Percentiles rank a stretch among this genome's conserved stretches.
These are phyloP conservation scores for Tethea ocularis DNA, from an alignment of 2,888 invertebrate genomes.

Conservation along the genomic window DNA sequence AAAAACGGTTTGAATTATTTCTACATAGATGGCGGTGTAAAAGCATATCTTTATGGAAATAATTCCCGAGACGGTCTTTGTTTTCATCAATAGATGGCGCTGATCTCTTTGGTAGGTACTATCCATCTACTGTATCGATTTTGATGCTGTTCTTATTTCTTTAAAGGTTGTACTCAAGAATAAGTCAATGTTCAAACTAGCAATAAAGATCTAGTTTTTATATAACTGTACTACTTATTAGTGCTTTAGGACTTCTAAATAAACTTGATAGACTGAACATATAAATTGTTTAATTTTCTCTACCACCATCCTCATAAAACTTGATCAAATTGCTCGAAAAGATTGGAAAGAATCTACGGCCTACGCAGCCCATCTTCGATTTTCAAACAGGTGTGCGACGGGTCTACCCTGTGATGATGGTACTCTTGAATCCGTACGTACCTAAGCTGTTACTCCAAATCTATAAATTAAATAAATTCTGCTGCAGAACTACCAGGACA, in stretches of 20 bases:
- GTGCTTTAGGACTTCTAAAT: constrained; percentile 38
- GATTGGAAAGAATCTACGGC: no score
- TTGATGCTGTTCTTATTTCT: neutral
- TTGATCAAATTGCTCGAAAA: no score
- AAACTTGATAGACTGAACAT: constrained; percentile 48
- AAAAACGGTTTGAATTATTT: neutral
- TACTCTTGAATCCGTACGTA: no score
- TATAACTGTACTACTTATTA: constrained; percentile 24
- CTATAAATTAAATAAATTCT: no score
- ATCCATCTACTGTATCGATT: neutral
- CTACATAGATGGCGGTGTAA: neutral
- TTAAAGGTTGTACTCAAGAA: neutral
- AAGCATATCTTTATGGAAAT: neutral
- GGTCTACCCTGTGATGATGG: no score
- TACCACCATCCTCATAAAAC: neutral
- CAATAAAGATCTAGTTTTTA: constrained; percentile 40
- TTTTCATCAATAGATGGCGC: constrained; percentile 12
- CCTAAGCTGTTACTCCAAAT: no score
- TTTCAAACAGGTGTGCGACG: no score
- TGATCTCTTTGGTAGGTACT: neutral
- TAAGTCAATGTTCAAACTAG: constrained; percentile 47
- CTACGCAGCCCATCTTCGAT: no score
- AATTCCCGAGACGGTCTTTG: neutral
- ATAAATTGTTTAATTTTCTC: neutral
- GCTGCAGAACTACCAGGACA: no score